Base-by-base conservation (phyloP, 1,140 invertebrate species). In the Dolichoris vasculosae region DNA sequence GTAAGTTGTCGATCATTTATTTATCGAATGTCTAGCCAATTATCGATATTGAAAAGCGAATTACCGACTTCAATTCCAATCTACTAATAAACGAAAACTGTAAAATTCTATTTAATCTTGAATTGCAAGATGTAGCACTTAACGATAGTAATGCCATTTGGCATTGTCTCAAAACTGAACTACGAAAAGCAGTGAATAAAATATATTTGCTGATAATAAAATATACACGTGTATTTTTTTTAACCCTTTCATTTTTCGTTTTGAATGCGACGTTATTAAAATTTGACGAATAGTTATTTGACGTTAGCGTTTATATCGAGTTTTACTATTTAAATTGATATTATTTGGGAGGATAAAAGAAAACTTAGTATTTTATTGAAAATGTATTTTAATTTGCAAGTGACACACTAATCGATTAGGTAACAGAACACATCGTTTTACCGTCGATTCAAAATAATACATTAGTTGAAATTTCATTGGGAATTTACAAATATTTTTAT, bases 121-220 rank as follows among this genome's bases (percentile, higher is more conserved):
- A 35, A 80, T 26, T 85, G 43, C 67, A 85, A 82, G 32, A 67
- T 77, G 55, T 82, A 81, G 35, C 67, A 46, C 15, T 73, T 81
- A n/a, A n/a, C 26, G 71, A 77, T 82, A 82, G 40, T 8, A 85
- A 82, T 85, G 73, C 59, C 59, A 78, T 78, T 76, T 80, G 64
- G 78, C 71, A 86, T 82, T 55, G 63, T 78, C 80, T 77, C 32
- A 43, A 76, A 43, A 59, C 40, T 76, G 78, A 82, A 86, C 80
- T 82, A 73, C 79, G 38, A 82, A 82, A 64, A 78, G 82, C 73
- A 78, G 80, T 82, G 35, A 86, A 86, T 86, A 86, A 86, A 86
- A 35, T 82, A 82, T 82, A 86, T 86, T 86, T 82, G 63, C 79
- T 86, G 79, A 23, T 86, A 82, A 82, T 23, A 51, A 59, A 55